Base-by-base conservation (phyloP, 2,797 vertebrate genomes). In the Anomalospiza imberbis region DNA sequence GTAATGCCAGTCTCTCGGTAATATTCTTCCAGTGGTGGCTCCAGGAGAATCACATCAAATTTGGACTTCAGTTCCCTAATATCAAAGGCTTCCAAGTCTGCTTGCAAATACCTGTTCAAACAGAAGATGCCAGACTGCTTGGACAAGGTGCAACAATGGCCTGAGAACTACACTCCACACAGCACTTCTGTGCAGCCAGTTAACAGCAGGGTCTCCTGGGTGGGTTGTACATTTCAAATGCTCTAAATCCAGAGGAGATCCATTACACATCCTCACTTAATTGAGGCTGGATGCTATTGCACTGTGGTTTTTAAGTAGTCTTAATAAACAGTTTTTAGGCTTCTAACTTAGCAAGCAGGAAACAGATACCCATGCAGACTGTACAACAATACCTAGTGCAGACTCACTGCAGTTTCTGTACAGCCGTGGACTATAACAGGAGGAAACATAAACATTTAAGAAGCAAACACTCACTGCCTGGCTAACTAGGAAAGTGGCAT, bases 1-100 rank as follows among this genome's bases (percentile, higher is more conserved):
- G 99, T 99, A 91, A 99, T 99, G 89, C 99, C 99, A 1, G 99
- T 99, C 97, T 99, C 99, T 91, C 99, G 98, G 97, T 99, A 99
- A 95, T 99, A 99, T 73, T 99, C 99, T 94, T 99, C 99, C 70
- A 99, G 89, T 0, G 99, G 99, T 32, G 99, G 99, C 90, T 99
- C 99, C 75, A 99, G 98, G 45, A 99, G 98, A 91, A 99, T 99
- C 73, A 99, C 99, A 91, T 99, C 99, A 94, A 99, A 99, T 96
- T 99, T 99, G 91, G 98, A 99, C 91, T 99, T 99, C 68, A 99
- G 94, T 75, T 99, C 99, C 95, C 99, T 97, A 81, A 99, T 98
- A 97, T 99, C 99, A 97, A 99, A 99, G 80, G 98, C 98, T 91
- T 99, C 99, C 66, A 98, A 97, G 88, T 99, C 99, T 55, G 99